Conservation (phyloP, 1,140 invertebrate species). For the Planococcus citri region DNA sequence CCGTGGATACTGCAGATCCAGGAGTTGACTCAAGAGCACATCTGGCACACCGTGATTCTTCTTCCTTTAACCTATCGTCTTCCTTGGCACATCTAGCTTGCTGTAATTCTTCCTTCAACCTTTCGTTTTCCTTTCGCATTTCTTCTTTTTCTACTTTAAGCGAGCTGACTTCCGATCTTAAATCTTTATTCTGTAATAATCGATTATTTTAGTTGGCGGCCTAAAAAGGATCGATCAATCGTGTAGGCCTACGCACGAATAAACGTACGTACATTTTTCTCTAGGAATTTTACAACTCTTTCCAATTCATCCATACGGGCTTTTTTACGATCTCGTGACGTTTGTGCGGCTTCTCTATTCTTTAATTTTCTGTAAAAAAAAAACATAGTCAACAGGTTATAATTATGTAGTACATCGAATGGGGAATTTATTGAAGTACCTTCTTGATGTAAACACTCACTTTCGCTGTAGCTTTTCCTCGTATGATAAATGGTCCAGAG, state of each 20-base stretch:
- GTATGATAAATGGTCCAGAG: constrained; percentile 63
- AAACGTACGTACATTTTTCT: constrained; percentile 36
- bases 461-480: constrained; percentile 72
- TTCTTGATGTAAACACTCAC: constrained; percentile 40
- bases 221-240: no score
- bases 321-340: constrained; percentile 92
- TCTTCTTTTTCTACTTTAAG: constrained; percentile 22
- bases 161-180: background rate
- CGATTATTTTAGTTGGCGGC: no score
- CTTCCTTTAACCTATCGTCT: constrained; percentile 25
- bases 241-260: background rate
- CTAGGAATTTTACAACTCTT: constrained; percentile 47
- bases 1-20: constrained; percentile 63
- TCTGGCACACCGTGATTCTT: constrained; percentile 18
- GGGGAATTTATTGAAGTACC: background rate
- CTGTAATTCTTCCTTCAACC: constrained; percentile 20
- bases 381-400: no score
- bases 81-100: no score
- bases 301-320: constrained; percentile 81
- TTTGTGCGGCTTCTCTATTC: constrained; percentile 95
- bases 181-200: background rate
- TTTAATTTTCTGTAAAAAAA: constrained; percentile 70
- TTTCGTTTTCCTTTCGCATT: constrained; percentile 25
- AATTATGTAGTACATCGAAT: background rate
- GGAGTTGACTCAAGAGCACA: constrained; percentile 17